Evolutionary conservation across 2,113 vertebrate species (phyloP).

Genomic region (Dascyllus trimaculatus): DNA sequence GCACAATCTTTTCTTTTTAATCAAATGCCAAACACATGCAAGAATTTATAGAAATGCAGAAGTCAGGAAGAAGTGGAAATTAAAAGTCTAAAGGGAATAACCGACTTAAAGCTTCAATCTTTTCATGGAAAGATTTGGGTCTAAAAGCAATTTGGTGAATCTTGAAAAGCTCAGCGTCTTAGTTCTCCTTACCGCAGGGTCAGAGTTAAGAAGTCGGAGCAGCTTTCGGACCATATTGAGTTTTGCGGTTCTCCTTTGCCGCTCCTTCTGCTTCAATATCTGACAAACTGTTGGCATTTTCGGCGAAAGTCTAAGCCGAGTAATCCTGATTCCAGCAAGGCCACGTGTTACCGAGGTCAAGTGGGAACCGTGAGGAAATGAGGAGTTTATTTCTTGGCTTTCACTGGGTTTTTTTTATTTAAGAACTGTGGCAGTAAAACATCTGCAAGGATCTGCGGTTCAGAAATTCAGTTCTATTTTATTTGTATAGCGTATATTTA

Average conservation of each 20-base stretch:
- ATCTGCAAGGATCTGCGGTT: conserved; percentile 1
- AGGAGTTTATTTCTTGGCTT: not conserved
- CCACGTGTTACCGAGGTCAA: not conserved
- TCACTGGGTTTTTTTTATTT: not conserved
- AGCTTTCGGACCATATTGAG: conserved; percentile 74
- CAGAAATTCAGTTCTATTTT: too few relatives aligned
- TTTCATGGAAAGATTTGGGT: conserved; percentile 18
- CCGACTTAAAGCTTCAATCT: conserved; percentile 12
- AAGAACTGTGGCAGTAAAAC: not conserved
- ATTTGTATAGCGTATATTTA: too few relatives aligned
- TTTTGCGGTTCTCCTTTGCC: conserved; percentile 36
- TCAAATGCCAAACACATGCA: conserved; percentile 31
- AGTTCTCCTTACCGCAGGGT: conserved; percentile 15
- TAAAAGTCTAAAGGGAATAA: not conserved
- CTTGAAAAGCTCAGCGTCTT: conserved; percentile 35
- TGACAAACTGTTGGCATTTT: conserved; percentile 61
- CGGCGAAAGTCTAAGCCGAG: conserved; percentile 64
- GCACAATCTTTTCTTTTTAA: conserved; percentile 4
- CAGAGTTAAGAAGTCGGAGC: conserved; percentile 40
- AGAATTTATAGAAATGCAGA: conserved; percentile 41
- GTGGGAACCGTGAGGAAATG: not conserved
- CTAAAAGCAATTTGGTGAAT: conserved; percentile 38
- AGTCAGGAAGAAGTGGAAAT: not conserved
- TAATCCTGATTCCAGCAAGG: conserved; percentile 73
- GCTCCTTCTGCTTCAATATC: conserved; percentile 69